These are phyloP conservation scores for Cryptomyrus ogoouensis DNA, from an alignment of 2,113 vertebrate species.

Conservation along the genomic window DNA sequence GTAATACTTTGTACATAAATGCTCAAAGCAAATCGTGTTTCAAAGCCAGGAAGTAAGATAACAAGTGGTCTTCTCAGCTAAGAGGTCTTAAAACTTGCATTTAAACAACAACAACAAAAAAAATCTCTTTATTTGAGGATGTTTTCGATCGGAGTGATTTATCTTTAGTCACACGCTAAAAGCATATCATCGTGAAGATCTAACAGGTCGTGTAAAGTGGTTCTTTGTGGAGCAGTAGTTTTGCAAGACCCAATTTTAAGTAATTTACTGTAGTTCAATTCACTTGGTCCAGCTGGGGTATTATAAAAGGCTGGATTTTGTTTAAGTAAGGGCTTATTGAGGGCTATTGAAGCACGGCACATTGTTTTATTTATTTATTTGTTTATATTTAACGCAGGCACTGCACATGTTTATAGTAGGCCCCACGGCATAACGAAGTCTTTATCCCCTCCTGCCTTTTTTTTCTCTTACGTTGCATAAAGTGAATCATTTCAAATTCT, in stretches of 20 bases:
- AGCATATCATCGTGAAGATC: neutral
- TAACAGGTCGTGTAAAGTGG: conserved; percentile 5
- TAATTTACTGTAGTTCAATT: conserved; percentile 8
- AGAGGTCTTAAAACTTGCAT: conserved; percentile 39
- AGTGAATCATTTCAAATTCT: conserved; percentile 30
- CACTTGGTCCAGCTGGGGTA: neutral
- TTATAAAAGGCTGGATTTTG: neutral
- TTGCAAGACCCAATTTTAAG: neutral
- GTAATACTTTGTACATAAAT: conserved; percentile 84
- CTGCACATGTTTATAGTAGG: neutral
- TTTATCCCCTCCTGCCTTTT: conserved; percentile 15
- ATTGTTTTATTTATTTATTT: neutral
- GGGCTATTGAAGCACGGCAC: neutral
- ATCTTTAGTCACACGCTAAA: conserved; percentile 1
- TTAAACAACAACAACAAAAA: conserved; percentile 23
- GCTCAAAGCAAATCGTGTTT: conserved; percentile 99
- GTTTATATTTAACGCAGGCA: neutral
- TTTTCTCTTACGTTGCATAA: conserved; percentile 29
- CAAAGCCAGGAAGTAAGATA: conserved; percentile 78
- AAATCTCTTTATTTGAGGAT: conserved; percentile 17
- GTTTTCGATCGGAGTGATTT: conserved; percentile 8
- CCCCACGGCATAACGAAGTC: neutral
- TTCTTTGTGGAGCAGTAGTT: neutral
- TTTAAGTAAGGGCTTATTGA: conserved; percentile 2
- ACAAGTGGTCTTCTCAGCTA: conserved; percentile 47